Evolutionary conservation across 2,888 invertebrate species (phyloP).

Genomic region (Myopa testacea): DNA sequence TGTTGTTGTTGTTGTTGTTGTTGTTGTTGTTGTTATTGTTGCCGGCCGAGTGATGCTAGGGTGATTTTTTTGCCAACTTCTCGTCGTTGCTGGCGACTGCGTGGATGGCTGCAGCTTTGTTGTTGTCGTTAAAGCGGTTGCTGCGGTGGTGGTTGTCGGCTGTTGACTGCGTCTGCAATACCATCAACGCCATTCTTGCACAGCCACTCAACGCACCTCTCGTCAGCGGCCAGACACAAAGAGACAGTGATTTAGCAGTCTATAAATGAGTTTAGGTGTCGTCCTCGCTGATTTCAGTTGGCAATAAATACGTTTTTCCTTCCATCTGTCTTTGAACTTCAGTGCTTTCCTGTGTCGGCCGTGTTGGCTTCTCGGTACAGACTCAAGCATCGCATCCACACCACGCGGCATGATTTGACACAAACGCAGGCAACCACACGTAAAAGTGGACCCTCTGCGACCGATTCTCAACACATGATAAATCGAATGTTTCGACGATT

Average conservation of each 20-base stretch:
- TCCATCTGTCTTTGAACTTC: neutral
- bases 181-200: neutral
- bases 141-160: constrained; percentile 32
- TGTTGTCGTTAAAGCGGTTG: neutral
- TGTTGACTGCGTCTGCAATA: neutral
- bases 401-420: constrained; percentile 16
- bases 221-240: constrained; percentile 40
- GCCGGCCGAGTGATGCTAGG: constrained; percentile 30
- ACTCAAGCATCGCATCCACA: too few relatives aligned
- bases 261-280: constrained; percentile 63
- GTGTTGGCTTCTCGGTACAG: neutral
- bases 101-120: constrained; percentile 36
- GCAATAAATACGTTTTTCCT: constrained; percentile 36
- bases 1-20: too few relatives aligned
- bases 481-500: neutral
- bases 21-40: constrained; percentile 19
- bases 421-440: too few relatives aligned
- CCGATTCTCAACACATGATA: neutral
- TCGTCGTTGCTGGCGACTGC: constrained; percentile 37
- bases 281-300: constrained; percentile 63
- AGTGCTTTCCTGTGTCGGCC: neutral
- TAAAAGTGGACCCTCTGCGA: neutral
- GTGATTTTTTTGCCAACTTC: constrained; percentile 21
- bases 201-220: neutral
- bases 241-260: constrained; percentile 59